Percentiles rank a stretch among this genome's conserved stretches.
These are phyloP conservation scores for Pyrrhosoma nymphula DNA, from an alignment of 2,888 invertebrate genomes.

Conservation along the genomic window DNA sequence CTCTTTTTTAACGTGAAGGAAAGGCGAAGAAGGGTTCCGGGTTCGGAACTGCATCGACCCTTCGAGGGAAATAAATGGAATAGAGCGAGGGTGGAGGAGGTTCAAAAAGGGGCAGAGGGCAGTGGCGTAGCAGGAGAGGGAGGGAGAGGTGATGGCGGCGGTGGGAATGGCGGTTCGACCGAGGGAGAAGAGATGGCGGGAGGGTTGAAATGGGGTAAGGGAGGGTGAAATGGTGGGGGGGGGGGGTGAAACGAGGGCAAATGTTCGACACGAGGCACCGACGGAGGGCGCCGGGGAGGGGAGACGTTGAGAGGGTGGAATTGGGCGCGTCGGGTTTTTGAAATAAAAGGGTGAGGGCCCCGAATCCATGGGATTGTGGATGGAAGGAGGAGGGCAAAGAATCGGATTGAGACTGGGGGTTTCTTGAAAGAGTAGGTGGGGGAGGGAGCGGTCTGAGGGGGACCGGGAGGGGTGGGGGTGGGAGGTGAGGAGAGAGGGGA, in stretches of 20 bases:
- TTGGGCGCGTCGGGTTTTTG: background rate
- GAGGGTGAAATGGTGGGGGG: background rate
- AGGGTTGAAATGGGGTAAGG: too few relatives aligned
- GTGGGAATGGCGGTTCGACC: background rate
- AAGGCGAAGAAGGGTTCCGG: too few relatives aligned
- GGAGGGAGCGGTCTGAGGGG: background rate
- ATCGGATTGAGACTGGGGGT: background rate
- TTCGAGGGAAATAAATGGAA: background rate
- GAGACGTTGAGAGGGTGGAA: background rate
- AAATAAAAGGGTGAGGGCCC: background rate
- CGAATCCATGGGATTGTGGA: background rate
- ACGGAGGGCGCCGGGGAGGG: background rate
- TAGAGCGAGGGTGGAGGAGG: background rate
- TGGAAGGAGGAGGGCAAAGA: background rate
- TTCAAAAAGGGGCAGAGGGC: background rate
- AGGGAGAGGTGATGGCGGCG: too few relatives aligned
- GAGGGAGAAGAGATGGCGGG: background rate
- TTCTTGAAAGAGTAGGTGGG: background rate
- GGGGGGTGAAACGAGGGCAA: background rate
- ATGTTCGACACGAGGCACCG: slow-evolving; percentile 10
- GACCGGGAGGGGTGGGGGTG: background rate
- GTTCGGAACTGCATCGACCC: background rate
- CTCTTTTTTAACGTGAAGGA: too few relatives aligned
- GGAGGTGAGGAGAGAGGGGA: background rate
- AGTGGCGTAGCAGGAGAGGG: background rate